Conservation (phyloP, 2,113 vertebrate species). For the Pelvicachromis taeniatus region DNA sequence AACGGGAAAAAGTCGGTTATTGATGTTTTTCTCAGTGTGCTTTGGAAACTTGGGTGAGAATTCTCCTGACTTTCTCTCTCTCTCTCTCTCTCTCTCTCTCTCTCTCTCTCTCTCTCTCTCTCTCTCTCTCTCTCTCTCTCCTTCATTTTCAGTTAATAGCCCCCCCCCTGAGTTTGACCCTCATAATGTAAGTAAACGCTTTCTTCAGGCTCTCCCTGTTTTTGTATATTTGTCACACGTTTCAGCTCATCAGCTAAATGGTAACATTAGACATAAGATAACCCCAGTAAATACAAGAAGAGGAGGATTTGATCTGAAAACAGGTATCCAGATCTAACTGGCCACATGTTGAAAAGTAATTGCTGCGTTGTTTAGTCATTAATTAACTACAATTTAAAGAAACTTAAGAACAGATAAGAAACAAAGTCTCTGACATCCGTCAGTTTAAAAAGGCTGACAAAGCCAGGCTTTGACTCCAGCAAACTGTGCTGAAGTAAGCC, state of each 20-base stretch:
- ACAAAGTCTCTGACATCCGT: not conserved
- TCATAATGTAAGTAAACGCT: constrained; percentile 66
- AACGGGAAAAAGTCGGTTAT: not conserved
- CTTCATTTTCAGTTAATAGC: constrained; percentile 58
- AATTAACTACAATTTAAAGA: not conserved
- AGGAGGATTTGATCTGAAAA: not conserved
- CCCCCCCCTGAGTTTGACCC: constrained; percentile 76
- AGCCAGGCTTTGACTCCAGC: not conserved
- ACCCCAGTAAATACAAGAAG: not conserved
- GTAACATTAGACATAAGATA: not conserved
- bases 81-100: no score
- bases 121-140: no score
- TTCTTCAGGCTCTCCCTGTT: not conserved
- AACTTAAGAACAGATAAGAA: not conserved
- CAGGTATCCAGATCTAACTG: not conserved
- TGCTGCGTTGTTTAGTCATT: not conserved
- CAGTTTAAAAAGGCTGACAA: not conserved
- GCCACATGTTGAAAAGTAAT: not conserved
- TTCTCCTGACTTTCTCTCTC: not conserved
- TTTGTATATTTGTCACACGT: not conserved
- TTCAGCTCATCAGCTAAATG: not conserved
- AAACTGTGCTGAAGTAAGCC: not conserved
- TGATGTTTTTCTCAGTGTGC: not conserved
- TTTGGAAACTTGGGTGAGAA: not conserved
- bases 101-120: no score